A percentile compares a stretch with the other conserved stretches of the same genome.
phyloP scores from a whole-genome alignment of 2,113 vertebrate species.

The Cettia cetti region DNA sequence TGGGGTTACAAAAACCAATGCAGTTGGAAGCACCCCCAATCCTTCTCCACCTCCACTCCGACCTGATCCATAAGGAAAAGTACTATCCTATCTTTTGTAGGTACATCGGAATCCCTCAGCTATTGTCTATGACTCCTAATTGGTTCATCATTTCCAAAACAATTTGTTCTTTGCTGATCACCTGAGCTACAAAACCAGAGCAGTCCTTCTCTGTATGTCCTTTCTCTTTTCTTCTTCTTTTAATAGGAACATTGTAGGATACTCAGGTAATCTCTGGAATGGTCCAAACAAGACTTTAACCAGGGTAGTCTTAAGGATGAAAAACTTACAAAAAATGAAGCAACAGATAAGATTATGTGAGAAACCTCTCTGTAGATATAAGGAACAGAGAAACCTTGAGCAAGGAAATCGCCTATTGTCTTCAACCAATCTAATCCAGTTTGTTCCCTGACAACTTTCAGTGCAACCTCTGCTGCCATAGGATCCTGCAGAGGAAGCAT shows the following conservation, averaged over 20 bases:
- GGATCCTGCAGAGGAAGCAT: background rate
- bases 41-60: background rate
- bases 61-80: background rate
- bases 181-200: background rate
- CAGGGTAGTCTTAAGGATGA: background rate
- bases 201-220: rapidly evolving
- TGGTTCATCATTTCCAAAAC: background rate
- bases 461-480: background rate
- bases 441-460: background rate
- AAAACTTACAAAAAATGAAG: background rate
- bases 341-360: background rate
- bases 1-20: rapidly evolving
- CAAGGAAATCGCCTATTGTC: background rate
- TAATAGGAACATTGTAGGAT: background rate
- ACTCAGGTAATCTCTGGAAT: background rate
- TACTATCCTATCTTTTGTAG: background rate
- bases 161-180: background rate
- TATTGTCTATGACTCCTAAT: background rate
- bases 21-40: background rate
- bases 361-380: background rate
- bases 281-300: background rate
- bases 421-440: background rate
- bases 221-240: background rate
- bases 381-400: background rate
- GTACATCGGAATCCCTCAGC: background rate